Conservation (phyloP, 1,140 invertebrate species). For the Lepidurus packardi region DNA sequence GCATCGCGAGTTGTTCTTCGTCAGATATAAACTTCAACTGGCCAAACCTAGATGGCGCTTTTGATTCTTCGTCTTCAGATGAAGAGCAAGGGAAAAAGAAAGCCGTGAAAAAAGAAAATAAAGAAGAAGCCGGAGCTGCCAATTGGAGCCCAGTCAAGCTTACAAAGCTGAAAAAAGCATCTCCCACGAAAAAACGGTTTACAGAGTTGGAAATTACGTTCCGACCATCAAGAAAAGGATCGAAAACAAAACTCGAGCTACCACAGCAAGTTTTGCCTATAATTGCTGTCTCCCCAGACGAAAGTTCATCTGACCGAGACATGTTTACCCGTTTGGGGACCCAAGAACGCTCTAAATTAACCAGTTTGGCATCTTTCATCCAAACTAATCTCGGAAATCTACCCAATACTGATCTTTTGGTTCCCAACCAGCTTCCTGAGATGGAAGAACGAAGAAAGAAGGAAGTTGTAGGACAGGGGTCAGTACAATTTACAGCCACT, state of each 20-base stretch:
- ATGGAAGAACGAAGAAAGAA: no score
- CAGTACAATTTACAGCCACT: no score
- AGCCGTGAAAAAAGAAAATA: no score
- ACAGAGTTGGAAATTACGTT: not conserved
- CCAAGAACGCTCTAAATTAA: not conserved
- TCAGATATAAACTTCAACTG: not conserved
- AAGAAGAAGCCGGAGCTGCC: not conserved
- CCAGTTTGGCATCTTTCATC: not conserved
- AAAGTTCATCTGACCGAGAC: not conserved
- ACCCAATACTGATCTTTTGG: not conserved
- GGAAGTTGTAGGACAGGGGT: no score
- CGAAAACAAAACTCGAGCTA: not conserved
- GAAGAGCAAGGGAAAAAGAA: not conserved
- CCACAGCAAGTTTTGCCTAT: not conserved
- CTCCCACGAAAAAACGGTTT: not conserved
- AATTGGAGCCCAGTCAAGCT: not conserved
- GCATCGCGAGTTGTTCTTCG: not conserved
- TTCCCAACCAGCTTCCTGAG: not conserved
- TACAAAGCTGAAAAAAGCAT: not conserved
- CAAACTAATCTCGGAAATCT: not conserved
- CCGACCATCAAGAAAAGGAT: not conserved
- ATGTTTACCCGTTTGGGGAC: not conserved
- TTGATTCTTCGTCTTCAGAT: slow-evolving; percentile 24
- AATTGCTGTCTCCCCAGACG: not conserved
- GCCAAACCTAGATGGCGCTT: slow-evolving; percentile 31